phyloP scores from a whole-genome alignment of 2,888 invertebrate genomes.

The Trissolcus japonicus region DNA sequence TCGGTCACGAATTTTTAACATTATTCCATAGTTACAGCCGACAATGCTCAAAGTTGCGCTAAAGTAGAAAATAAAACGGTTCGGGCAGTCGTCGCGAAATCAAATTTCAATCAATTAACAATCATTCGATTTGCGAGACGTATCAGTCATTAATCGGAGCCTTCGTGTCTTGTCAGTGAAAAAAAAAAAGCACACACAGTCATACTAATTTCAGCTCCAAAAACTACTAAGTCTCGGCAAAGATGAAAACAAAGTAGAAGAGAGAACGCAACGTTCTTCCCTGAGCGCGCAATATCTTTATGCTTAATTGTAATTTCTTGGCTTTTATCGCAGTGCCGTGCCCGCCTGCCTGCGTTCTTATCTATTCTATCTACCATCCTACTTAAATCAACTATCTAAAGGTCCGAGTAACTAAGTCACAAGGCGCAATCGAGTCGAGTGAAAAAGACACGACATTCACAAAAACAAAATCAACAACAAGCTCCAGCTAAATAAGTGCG shows the following conservation, averaged over 20 bases:
- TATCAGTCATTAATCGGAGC: too few relatives aligned
- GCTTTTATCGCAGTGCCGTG: constrained; percentile 55
- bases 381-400: constrained; percentile 53
- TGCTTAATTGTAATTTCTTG: constrained; percentile 45
- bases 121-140: too few relatives aligned
- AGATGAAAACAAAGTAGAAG: neutral
- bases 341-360: constrained; percentile 53
- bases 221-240: too few relatives aligned
- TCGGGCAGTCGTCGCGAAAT: too few relatives aligned
- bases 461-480: constrained; percentile 39
- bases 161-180: too few relatives aligned
- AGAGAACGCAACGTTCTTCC: constrained; percentile 12
- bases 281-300: constrained; percentile 47
- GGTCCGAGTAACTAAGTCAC: constrained; percentile 53
- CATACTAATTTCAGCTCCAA: too few relatives aligned
- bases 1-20: too few relatives aligned
- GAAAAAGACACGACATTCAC: constrained; percentile 41
- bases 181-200: too few relatives aligned
- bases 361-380: constrained; percentile 47
- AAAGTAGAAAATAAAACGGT: too few relatives aligned
- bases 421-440: constrained; percentile 51
- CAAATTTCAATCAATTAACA: too few relatives aligned
- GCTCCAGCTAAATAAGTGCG: constrained; percentile 49
- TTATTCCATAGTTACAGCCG: too few relatives aligned
- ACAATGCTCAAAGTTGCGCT: too few relatives aligned